phyloP scores from a whole-genome alignment of 2,888 invertebrate genomes.

The Laothoe populi region DNA sequence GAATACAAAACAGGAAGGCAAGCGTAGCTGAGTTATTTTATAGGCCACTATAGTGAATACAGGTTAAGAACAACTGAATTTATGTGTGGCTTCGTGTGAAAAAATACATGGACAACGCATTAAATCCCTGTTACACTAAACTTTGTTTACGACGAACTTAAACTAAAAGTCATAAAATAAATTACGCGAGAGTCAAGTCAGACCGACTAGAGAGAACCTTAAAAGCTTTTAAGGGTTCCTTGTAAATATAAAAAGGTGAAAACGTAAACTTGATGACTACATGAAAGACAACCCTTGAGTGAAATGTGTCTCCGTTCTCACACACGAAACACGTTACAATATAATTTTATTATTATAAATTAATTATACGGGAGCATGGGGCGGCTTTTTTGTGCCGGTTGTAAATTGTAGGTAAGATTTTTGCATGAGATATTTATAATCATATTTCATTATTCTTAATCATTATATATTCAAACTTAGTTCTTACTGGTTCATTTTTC shows the following conservation, averaged over 20 bases:
- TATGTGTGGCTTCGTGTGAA: constrained; percentile 11
- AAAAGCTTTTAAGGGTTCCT: constrained; percentile 57
- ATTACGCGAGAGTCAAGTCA: constrained; percentile 50
- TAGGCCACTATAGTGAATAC: background rate
- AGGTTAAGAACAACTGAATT: constrained; percentile 15
- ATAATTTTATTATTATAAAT: background rate
- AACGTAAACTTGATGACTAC: constrained; percentile 28
- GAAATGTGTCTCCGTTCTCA: background rate
- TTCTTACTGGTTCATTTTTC: too few relatives aligned
- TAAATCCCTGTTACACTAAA: constrained; percentile 38
- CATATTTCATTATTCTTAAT: too few relatives aligned
- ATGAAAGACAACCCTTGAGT: constrained; percentile 24
- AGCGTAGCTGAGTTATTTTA: background rate
- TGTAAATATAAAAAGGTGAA: constrained; percentile 37
- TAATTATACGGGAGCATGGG: too few relatives aligned
- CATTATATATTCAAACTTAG: too few relatives aligned
- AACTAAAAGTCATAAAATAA: constrained; percentile 55
- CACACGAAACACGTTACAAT: too few relatives aligned
- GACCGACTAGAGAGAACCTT: constrained; percentile 44
- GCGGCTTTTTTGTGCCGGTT: background rate
- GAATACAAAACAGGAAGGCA: background rate
- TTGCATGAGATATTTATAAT: background rate
- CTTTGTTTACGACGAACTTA: constrained; percentile 47
- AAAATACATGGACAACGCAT: constrained; percentile 21
- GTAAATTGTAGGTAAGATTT: background rate